Conservation (phyloP, 1,140 invertebrate genomes). For the Phortica variegata region DNA sequence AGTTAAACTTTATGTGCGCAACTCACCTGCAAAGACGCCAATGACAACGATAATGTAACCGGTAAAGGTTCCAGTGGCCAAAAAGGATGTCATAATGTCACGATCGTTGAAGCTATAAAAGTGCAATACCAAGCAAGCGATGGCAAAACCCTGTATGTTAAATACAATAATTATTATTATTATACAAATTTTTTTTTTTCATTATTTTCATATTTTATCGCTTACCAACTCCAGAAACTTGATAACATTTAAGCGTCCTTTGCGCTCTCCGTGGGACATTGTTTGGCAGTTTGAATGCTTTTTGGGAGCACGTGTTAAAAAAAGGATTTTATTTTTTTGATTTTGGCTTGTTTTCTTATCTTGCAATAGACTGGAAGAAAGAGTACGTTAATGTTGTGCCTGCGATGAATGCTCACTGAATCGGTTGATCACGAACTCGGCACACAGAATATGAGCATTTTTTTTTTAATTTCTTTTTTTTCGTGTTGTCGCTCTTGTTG, state of each 20-base stretch:
- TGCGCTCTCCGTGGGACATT: constrained; percentile 52
- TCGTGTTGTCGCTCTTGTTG: too few relatives aligned
- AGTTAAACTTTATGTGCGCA: neutral
- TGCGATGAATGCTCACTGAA: too few relatives aligned
- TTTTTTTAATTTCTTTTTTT: too few relatives aligned
- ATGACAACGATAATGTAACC: constrained; percentile 49
- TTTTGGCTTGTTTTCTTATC: too few relatives aligned
- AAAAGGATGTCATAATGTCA: constrained; percentile 50
- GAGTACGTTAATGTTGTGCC: too few relatives aligned
- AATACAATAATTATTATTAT: neutral
- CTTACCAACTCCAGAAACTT: constrained; percentile 55
- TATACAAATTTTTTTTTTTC: neutral
- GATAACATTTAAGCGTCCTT: constrained; percentile 45
- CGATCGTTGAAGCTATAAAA: constrained; percentile 56
- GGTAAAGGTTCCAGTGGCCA: constrained; percentile 52
- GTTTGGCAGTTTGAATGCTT: constrained; percentile 15
- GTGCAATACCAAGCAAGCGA: constrained; percentile 48
- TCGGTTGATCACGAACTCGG: too few relatives aligned
- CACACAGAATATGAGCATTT: too few relatives aligned
- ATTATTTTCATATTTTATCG: neutral
- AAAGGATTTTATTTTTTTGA: too few relatives aligned
- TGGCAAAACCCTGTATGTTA: constrained; percentile 37
- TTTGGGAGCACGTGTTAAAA: too few relatives aligned
- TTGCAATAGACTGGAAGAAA: too few relatives aligned
- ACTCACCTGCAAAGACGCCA: constrained; percentile 48